Evolutionary conservation across 1,140 invertebrate genomes (phyloP).

Genomic region (Whitmania pigra): DNA sequence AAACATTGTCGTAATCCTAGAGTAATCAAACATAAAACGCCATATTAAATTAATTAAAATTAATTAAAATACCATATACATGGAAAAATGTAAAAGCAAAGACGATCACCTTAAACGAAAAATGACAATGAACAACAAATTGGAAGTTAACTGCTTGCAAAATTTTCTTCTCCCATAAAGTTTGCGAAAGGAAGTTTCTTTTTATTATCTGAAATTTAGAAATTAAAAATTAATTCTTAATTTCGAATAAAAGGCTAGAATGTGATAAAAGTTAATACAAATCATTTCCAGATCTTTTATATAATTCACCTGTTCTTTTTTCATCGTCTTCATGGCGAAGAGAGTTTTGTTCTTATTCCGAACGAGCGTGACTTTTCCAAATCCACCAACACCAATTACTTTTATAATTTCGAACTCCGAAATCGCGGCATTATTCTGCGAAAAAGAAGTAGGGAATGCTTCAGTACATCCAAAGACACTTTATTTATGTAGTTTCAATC

Average conservation of each 20-base stretch:
- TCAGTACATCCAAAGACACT: background rate
- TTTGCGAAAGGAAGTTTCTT: slow-evolving; percentile 1
- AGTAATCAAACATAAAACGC: background rate
- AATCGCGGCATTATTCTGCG: background rate
- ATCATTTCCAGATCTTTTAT: too few relatives aligned
- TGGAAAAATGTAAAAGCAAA: too few relatives aligned
- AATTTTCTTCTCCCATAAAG: slow-evolving; percentile 9
- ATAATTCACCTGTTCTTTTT: slow-evolving; percentile 8
- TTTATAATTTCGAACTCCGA: background rate
- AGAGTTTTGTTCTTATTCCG: background rate
- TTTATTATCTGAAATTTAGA: background rate
- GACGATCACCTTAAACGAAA: background rate
- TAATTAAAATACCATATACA: too few relatives aligned
- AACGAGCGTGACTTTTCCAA: slow-evolving; percentile 5
- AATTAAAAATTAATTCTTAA: background rate
- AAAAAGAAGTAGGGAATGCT: background rate
- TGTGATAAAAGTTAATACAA: too few relatives aligned
- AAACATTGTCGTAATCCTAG: slow-evolving; percentile 9
- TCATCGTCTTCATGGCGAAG: slow-evolving; percentile 6
- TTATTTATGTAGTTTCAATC: too few relatives aligned
- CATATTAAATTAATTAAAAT: background rate
- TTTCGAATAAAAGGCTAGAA: background rate
- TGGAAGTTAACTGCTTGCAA: background rate
- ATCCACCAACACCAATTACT: background rate
- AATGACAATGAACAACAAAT: slow-evolving; percentile 3